These are phyloP conservation scores for Nephrotoma guestfalica DNA, from an alignment of 2,888 invertebrate species.

Conservation along the genomic window DNA sequence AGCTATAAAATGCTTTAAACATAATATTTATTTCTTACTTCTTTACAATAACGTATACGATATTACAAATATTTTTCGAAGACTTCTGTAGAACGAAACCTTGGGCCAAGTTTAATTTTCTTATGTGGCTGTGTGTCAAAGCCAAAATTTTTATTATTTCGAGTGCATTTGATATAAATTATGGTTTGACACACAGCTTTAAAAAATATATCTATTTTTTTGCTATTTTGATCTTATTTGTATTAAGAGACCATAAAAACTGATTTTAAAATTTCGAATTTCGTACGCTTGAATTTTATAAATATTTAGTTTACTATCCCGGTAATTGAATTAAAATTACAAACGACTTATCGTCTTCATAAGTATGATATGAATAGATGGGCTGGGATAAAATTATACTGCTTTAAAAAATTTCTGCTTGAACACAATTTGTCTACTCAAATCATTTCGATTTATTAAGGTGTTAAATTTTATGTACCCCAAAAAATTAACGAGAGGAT, in stretches of 20 bases:
- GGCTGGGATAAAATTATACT: neutral
- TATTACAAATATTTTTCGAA: neutral
- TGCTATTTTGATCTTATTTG: neutral
- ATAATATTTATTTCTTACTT: neutral
- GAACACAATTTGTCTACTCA: neutral
- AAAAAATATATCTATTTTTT: neutral
- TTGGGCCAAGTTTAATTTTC: neutral
- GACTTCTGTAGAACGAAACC: neutral
- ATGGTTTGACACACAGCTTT: neutral
- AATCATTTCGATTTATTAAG: neutral
- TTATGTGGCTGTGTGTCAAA: neutral
- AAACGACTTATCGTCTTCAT: neutral
- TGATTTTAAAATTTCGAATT: neutral
- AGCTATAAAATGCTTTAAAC: neutral
- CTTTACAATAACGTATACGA: neutral
- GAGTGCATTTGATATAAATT: neutral
- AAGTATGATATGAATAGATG: neutral
- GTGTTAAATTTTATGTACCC: neutral
- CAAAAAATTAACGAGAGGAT: neutral
- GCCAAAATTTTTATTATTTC: neutral
- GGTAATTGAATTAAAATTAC: neutral
- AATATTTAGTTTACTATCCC: neutral
- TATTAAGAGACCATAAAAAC: neutral
- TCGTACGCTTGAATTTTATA: neutral
- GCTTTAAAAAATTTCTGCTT: neutral